phyloP scores from a whole-genome alignment of 1,140 invertebrate species.

The Drosophila paulistorum region DNA sequence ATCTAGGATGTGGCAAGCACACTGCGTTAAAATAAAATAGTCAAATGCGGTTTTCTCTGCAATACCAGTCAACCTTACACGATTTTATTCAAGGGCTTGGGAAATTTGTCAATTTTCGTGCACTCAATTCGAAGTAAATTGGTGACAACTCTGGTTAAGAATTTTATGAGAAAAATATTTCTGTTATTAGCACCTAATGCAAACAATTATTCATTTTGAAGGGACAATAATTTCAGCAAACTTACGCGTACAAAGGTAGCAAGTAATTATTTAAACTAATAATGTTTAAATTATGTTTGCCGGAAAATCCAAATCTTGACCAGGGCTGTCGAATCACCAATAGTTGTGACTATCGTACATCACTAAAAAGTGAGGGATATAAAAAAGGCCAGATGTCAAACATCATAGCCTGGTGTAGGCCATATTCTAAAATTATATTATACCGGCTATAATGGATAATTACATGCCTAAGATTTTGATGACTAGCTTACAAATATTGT shows the following conservation, averaged over 20 bases:
- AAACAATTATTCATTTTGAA: neutral
- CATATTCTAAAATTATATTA: too few relatives aligned
- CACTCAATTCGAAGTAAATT: neutral
- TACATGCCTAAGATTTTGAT: too few relatives aligned
- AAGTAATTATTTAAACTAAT: neutral
- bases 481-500: too few relatives aligned
- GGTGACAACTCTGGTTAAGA: neutral
- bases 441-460: too few relatives aligned
- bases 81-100: neutral
- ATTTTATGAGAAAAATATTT: neutral
- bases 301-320: neutral
- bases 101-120: conserved; percentile 1
- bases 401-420: too few relatives aligned
- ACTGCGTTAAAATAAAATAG: neutral
- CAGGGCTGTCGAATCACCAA: neutral
- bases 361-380: too few relatives aligned
- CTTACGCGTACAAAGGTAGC: neutral
- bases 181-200: neutral
- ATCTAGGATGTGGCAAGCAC: neutral
- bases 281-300: neutral
- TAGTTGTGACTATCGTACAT: neutral
- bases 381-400: too few relatives aligned
- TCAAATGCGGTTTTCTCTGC: neutral
- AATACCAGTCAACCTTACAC: neutral
- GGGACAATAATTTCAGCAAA: neutral